phyloP scores from a whole-genome alignment of 2,797 vertebrate genomes.

The Dendrocincla fuliginosa region DNA sequence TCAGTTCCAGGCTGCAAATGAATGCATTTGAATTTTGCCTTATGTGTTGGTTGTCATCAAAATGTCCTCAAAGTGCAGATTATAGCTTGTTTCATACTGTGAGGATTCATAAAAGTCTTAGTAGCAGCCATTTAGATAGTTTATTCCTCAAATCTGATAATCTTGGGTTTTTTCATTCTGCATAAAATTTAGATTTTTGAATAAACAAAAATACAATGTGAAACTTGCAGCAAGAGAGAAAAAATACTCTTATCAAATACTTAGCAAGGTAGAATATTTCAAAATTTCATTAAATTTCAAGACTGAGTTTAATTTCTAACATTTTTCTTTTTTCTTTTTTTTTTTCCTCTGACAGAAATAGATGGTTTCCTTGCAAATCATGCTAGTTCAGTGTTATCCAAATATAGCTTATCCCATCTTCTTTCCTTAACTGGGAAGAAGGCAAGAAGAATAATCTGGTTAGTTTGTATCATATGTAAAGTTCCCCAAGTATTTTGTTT shows the following conservation, averaged over 20 bases:
- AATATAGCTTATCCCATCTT: neutral
- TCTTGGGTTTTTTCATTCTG: neutral
- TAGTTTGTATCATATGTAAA: neutral
- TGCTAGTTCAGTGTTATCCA: constrained; percentile 15
- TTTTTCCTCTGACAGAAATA: neutral
- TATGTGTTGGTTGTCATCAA: neutral
- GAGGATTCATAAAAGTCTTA: neutral
- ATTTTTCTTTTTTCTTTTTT: neutral
- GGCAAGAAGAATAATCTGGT: neutral
- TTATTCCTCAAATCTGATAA: constrained; percentile 2
- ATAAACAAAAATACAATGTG: neutral
- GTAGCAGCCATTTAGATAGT: neutral
- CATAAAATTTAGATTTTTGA: neutral
- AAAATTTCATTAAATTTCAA: neutral
- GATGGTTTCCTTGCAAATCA: neutral
- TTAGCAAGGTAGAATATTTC: neutral
- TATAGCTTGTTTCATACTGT: constrained; percentile 20
- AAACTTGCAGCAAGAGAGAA: neutral
- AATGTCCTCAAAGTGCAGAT: neutral
- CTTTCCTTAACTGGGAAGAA: neutral
- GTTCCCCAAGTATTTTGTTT: neutral
- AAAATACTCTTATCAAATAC: neutral
- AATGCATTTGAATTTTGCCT: constrained; percentile 9
- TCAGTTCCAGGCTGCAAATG: neutral
- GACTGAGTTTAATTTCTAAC: neutral